Evolutionary conservation across 2,888 invertebrate species (phyloP).

Genomic region (Caradrina kadenii): DNA sequence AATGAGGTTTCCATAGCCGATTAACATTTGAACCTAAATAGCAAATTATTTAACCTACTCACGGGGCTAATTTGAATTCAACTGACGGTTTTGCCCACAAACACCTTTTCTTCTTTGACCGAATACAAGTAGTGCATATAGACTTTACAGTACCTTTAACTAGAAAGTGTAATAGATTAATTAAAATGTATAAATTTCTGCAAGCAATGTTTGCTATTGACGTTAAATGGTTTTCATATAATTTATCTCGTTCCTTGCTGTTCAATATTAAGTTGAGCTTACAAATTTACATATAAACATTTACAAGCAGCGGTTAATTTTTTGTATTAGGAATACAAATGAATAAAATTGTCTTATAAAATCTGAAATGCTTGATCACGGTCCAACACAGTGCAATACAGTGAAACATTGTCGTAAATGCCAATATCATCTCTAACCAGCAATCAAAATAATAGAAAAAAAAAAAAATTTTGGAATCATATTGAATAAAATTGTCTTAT

Average conservation of each 20-base stretch:
- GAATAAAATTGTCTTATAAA: neutral
- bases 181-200: slow-evolving; percentile 53
- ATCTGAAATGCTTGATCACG: neutral
- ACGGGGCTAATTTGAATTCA: slow-evolving; percentile 61
- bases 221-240: slow-evolving; percentile 34
- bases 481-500: neutral
- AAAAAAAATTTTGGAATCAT: too few species aligned
- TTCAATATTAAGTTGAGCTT: neutral
- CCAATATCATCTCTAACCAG: neutral
- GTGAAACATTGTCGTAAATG: neutral
- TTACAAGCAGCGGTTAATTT: neutral
- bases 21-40: slow-evolving; percentile 67
- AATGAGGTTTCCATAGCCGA: slow-evolving; percentile 74
- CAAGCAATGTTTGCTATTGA: slow-evolving; percentile 28
- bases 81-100: slow-evolving; percentile 60
- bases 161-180: slow-evolving; percentile 59
- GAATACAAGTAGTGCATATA: slow-evolving; percentile 18
- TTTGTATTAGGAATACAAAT: neutral
- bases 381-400: neutral
- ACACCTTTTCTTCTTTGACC: slow-evolving; percentile 58
- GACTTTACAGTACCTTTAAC: slow-evolving; percentile 35
- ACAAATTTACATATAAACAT: neutral
- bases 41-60: slow-evolving; percentile 63
- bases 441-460: too few species aligned
- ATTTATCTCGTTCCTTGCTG: slow-evolving; percentile 30